Base-by-base conservation (phyloP, 2,888 invertebrate genomes). In the Suillia variegata region DNA sequence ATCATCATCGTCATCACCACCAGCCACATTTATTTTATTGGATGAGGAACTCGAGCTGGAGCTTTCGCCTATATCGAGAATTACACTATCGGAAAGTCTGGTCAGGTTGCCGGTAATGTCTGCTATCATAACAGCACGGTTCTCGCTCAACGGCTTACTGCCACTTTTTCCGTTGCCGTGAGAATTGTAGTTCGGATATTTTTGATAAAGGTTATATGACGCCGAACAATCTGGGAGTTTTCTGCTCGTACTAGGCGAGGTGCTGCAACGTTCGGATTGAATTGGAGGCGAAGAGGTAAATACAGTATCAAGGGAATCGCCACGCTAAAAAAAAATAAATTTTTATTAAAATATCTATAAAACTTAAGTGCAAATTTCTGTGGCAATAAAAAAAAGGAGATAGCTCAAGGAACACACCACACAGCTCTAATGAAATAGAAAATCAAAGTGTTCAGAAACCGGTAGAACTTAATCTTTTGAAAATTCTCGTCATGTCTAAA, bases 241-340 rank as follows among this genome's bases (percentile, higher is more conserved):
- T 20, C 54, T 56, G 33, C 71, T 76, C 1, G 75, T 72, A 21
- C 74, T 71, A 0, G 80, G 79, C 24, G 79, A 79, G 54, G 70
- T 64, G 49, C 73, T 76, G 48, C 71, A 68, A 10, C 72, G 59
- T 22, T 76, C 74, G 47, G 74, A 67, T 59, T 71, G 74, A 2
- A 71, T 71, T 12, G 79, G 76, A n/a, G 88, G 88, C 13, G 88
- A 87, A 54, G 86, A 85, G 49, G 87, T 85, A 65, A 88, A 87
- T 24, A 89, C 87, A 2, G 89, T 89, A 62, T 89, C 88, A 63
- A 88, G 77, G 0, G 89, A 89, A 75, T 88, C 88, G 26, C 88
- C 89, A 69, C 88, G 84, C 88, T 88, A 77, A 1, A 61, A 60
- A 24, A 15, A 45, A 12, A 55, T 8, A 50, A 20, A 13, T 22